A percentile compares a stretch with the other conserved stretches of the same genome.
phyloP scores from a whole-genome alignment of 92 coral and sea anemone species.

The Epizoanthus ramosus region DNA sequence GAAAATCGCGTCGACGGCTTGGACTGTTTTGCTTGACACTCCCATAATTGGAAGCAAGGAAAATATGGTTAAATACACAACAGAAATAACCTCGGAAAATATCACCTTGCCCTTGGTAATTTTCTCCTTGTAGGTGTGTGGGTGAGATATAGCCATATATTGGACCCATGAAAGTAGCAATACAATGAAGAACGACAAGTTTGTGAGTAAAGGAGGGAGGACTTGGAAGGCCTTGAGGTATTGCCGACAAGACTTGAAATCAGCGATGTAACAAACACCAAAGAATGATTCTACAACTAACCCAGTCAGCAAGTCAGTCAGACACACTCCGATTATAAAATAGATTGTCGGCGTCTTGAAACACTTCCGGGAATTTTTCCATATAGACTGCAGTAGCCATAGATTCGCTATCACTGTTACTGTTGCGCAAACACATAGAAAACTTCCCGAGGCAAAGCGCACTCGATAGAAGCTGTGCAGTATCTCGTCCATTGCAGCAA shows the following conservation, averaged over 20 bases:
- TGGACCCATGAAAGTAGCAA: constrained; percentile 45
- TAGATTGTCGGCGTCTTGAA: constrained; percentile 40
- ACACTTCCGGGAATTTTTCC: constrained; percentile 16
- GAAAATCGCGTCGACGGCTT: constrained; percentile 23
- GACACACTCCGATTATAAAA: constrained; percentile 33
- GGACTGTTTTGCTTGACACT: constrained; percentile 10
- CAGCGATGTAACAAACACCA: constrained; percentile 34
- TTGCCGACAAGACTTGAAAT: constrained; percentile 24
- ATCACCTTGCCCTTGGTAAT: constrained; percentile 32
- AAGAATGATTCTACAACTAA: constrained; percentile 43
- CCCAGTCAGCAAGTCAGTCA: constrained; percentile 46
- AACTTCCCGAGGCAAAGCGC: constrained; percentile 42
- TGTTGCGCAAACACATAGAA: constrained; percentile 23
- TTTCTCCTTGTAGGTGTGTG: constrained; percentile 29
- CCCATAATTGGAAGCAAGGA: constrained; percentile 40
- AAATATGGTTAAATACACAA: constrained; percentile 38
- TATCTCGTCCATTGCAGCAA: not conserved
- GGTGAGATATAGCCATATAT: constrained; percentile 47
- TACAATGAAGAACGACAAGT: constrained; percentile 45
- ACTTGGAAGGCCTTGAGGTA: not conserved
- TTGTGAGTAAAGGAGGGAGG: constrained; percentile 35
- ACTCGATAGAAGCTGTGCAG: not conserved
- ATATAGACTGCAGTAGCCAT: constrained; percentile 24
- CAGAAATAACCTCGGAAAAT: constrained; percentile 14
- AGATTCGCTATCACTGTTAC: constrained; percentile 34